Percentiles rank a stretch among this genome's conserved stretches.
Conservation (phyloP, 2,888 invertebrate species). For the Ceraclea dissimilis region DNA sequence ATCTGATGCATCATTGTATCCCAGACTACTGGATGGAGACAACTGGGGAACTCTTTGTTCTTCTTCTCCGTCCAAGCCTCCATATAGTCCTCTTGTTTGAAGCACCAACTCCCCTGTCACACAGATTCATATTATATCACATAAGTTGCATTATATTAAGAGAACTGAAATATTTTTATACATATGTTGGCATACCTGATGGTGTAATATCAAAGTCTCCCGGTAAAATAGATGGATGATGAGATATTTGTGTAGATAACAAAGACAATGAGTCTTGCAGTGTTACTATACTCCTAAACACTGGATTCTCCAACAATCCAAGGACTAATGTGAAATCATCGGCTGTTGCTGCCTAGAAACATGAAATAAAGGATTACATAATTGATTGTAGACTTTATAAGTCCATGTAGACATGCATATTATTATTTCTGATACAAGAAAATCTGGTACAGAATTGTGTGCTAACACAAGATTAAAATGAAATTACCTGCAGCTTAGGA, state of each 20-base stretch:
- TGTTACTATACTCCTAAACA: conserved; percentile 82
- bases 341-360: conserved; percentile 48
- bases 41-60: conserved; percentile 76
- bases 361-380: too few relatives aligned
- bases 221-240: conserved; percentile 87
- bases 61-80: conserved; percentile 54
- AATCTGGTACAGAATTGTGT: too few relatives aligned
- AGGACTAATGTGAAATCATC: conserved; percentile 79
- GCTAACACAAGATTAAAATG: too few relatives aligned
- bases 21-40: conserved; percentile 68
- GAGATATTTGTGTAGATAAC: conserved; percentile 76
- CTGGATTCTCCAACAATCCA: conserved; percentile 80
- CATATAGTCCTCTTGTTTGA: conserved; percentile 44
- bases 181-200: conserved; percentile 52
- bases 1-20: conserved; percentile 78
- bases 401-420: neutral
- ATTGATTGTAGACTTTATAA: neutral
- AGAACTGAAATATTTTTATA: too few relatives aligned
- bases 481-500: conserved; percentile 67
- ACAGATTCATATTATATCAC: neutral
- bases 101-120: conserved; percentile 41
- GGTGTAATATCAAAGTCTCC: conserved; percentile 89
- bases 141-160: too few relatives aligned
- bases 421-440: too few relatives aligned
- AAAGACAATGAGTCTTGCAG: conserved; percentile 87